Percentiles rank a stretch among this genome's conserved stretches.
Conservation (phyloP, 2,797 vertebrate species). For the Tapirus indicus region DNA sequence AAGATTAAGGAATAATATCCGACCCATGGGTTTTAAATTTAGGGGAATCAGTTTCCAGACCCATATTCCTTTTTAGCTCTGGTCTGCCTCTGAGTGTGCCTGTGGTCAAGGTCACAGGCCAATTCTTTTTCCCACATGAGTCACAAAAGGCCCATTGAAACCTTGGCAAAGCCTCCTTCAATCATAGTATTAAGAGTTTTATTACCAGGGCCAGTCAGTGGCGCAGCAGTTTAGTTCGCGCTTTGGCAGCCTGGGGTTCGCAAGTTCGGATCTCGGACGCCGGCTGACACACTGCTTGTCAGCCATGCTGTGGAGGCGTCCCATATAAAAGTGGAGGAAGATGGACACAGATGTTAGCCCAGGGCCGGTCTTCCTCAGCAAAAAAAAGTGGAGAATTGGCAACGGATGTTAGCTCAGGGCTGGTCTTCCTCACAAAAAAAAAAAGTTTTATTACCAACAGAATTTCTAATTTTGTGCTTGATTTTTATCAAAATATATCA, state of each 20-base stretch:
- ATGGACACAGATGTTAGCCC: no score
- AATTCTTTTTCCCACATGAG: no score
- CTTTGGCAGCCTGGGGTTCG: no score
- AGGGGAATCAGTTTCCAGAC: not conserved
- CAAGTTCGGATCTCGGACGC: no score
- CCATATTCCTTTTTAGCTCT: not conserved
- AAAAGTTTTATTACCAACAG: not conserved
- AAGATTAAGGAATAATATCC: not conserved
- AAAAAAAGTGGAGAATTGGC: no score
- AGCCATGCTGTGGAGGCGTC: no score
- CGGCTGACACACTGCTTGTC: no score
- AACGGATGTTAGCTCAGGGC: no score
- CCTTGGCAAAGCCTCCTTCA: not conserved
- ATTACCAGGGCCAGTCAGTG: not conserved
- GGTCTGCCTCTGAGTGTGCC: not conserved
- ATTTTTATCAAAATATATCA: not conserved
- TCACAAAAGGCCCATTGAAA: rapidly evolving
- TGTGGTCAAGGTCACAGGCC: rapidly evolving
- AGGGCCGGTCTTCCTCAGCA: no score
- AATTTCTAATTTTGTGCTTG: not conserved
- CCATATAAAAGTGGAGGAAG: no score
- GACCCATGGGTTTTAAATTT: not conserved
- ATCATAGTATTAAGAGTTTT: not conserved
- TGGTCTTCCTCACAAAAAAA: no score
- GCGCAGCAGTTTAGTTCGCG: no score